Evolutionary conservation across 2,113 vertebrate species (phyloP), one percentile per base, ranked within the genome.

Genomic region (Ceuthmochares aereus): DNA sequence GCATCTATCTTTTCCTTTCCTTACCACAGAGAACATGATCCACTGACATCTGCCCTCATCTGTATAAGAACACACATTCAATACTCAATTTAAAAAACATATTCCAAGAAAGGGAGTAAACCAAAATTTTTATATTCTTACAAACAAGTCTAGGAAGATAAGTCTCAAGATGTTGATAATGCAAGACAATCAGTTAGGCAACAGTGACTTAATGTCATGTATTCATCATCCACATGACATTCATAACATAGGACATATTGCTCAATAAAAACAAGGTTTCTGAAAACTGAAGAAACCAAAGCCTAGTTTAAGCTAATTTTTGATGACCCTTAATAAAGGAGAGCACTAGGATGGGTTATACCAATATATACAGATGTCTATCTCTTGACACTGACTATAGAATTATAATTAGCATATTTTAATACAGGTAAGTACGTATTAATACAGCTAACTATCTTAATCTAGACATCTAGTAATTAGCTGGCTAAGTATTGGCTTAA

Each of bases 71-170:
- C 19, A 25, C 4, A 34, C 4, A 64, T 64, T 91, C 42, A 76
- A 56, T 25, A 36, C 5, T 29, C 2, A 0, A 14, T 60, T 80
- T 89, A 15, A 70, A n/a, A 84, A 84, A 29, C 0, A 0, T n/a
- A 14, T 83, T 90, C 62, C 49, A 62, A 62, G 59, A 87, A 72
- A 59, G 17, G 30, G 3, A 40, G 32, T 6, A 89, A 84, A 52
- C 15, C 81, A 18, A n/a, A 42, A 77, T 82, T 58, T 16, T 64
- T 56, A 43, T 45, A 77, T 45, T 11, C 7, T 36, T 15, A 42
- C 40, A 79, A 85, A 58, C 15, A 51, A 30, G 23, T 51, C 42
- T 3, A 9, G 1, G 6, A 51, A 29, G 21, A 51, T 43, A 36
- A 58, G 23, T 25, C 51, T 58, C n/a, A 49, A 55, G 30, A 25